Conservation (phyloP, 2,888 invertebrate species). For the Ceriagrion tenellum region DNA sequence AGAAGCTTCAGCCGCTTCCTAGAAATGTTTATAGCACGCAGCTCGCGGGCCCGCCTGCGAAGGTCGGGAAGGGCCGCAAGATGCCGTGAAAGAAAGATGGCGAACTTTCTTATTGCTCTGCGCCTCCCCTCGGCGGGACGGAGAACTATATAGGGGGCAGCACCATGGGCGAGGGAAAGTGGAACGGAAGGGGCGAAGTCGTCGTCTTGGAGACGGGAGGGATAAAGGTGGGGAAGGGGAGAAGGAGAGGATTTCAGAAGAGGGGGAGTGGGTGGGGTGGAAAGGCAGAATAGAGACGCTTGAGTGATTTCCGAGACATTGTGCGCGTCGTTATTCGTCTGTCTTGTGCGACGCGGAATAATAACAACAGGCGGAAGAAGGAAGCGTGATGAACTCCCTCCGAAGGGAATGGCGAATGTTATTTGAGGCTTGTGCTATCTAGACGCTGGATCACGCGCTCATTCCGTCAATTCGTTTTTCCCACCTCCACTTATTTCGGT, state of each 20-base stretch:
- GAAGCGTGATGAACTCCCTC: background rate
- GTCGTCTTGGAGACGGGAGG: background rate
- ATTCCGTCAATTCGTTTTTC: background rate
- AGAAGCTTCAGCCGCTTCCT: background rate
- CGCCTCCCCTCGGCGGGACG: conserved; percentile 46
- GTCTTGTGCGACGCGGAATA: conserved; percentile 57
- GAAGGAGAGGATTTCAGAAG: background rate
- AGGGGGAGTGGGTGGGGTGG: background rate
- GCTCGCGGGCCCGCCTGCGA: background rate
- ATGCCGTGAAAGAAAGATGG: background rate
- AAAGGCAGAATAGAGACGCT: conserved; percentile 22
- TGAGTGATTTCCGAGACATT: conserved; percentile 52
- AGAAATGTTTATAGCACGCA: background rate
- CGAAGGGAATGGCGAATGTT: background rate
- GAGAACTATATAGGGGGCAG: conserved; percentile 29
- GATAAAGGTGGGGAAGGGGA: background rate
- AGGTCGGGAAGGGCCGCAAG: background rate
- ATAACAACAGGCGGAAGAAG: conserved; percentile 56
- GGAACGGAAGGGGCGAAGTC: conserved; percentile 62
- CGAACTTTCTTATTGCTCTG: conserved; percentile 15
- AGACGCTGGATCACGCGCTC: background rate
- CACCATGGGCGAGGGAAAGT: conserved; percentile 36
- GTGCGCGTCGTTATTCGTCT: conserved; percentile 28
- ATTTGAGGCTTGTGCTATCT: background rate
- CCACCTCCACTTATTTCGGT: background rate